Base-by-base conservation (phyloP, 2,888 invertebrate genomes). In the Harpalus rubripes region DNA sequence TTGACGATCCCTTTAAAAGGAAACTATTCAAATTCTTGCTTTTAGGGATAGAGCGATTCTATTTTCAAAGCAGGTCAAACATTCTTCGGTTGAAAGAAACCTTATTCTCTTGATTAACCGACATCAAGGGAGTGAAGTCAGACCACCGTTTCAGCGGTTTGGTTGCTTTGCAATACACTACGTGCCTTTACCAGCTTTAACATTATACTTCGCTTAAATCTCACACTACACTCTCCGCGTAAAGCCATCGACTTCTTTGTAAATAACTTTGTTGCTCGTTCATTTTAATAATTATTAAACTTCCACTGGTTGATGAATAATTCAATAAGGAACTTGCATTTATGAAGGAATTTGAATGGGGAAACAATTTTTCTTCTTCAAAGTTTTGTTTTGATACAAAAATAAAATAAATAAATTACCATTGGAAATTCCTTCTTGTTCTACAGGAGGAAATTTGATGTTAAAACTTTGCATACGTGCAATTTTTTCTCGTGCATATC, bases 391-490 rank as follows among this genome's bases (percentile, higher is more conserved):
- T 63, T 22, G 12, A 26, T 63, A 26, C 4, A 22, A 26, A 12
- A 63, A 63, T 63, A 63, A 63, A 63, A 63, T 63, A 26, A 63
- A 63, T 63, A 63, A 63, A 63, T 63, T 52, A 10, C 8, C 44
- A 52, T 52, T 10, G 12, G 44, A 52, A 52, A 7, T 52, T 52
- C 10, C 6, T 44, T n/a, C n/a, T n/a, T n/a, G n/a, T n/a, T n/a
- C n/a, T n/a, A n/a, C n/a, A n/a, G n/a, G n/a, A 44, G 7, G 10
- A 44, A 44, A 44, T 44, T 44, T 44, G 10, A 44, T 44, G 44
- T 44, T 7, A 10, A 7, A 44, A 44, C 44, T 44, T 44, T 44
- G 44, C 44, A 10, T 44, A 10, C 7, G 44, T 10, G 44, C 44
- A 44, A 44, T 44, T 44, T 44, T 52, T 7, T 52, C 6, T 10